Percentiles rank a stretch among this genome's conserved stretches.
Evolutionary conservation across 2,113 vertebrate genomes (phyloP).

Genomic region (Trinectes maculatus): DNA sequence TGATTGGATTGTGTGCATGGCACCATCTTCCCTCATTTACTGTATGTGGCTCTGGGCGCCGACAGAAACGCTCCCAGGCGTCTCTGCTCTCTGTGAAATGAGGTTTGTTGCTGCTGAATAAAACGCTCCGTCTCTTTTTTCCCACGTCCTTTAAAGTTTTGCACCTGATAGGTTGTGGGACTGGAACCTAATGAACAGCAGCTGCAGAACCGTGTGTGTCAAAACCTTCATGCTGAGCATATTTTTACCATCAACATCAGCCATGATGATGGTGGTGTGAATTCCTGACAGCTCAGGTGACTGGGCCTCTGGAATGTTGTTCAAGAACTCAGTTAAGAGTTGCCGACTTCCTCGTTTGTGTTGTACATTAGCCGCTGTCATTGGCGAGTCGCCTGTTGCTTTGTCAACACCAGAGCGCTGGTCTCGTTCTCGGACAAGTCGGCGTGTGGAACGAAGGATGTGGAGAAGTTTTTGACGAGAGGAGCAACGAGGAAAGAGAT

Average conservation of each 20-base stretch:
- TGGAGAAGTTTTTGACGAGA: not conserved
- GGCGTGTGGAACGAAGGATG: not conserved
- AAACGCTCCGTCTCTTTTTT: not conserved
- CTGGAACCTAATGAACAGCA: not conserved
- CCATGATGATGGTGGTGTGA: slow-evolving; percentile 7
- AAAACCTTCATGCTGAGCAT: not conserved
- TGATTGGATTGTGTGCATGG: slow-evolving; percentile 12
- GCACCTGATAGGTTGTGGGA: too few relatives aligned
- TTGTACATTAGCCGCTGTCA: not conserved
- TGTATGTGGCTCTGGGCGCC: not conserved
- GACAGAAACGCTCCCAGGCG: not conserved
- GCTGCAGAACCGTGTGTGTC: not conserved
- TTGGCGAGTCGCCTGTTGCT: not conserved
- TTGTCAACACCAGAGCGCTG: not conserved
- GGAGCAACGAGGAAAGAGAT: not conserved
- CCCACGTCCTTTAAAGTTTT: not conserved
- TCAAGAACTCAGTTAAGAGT: slow-evolving; percentile 1
- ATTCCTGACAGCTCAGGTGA: not conserved
- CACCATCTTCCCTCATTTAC: slow-evolving; percentile 24
- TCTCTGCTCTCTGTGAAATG: not conserved
- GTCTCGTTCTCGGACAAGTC: not conserved
- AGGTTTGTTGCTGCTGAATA: not conserved
- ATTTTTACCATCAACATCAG: slow-evolving; percentile 41
- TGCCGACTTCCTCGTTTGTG: slow-evolving; percentile 14
- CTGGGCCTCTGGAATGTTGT: slow-evolving; percentile 54